Evolutionary conservation across 2,888 invertebrate species (phyloP).

Genomic region (Epirrhoe tristata): DNA sequence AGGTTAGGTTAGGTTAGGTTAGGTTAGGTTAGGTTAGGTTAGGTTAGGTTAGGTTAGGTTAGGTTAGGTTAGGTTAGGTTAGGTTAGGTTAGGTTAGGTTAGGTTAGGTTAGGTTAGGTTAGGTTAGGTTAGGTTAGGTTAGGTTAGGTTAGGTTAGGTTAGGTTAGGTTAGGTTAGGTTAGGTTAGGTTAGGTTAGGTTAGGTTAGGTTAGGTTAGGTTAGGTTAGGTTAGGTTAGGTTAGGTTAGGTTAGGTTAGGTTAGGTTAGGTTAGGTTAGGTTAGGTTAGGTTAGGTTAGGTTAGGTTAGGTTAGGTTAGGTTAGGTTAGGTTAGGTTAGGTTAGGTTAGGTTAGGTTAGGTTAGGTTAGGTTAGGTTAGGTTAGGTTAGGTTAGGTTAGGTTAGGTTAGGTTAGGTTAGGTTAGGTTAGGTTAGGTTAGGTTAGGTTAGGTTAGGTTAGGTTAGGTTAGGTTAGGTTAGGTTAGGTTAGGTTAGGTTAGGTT

Average conservation of each 20-base stretch:
- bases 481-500: slow-evolving; percentile 41
- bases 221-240: slow-evolving; percentile 36
- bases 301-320: slow-evolving; percentile 31
- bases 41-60: background rate
- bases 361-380: slow-evolving; percentile 48
- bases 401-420: slow-evolving; percentile 49
- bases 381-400: slow-evolving; percentile 45
- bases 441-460: slow-evolving; percentile 34
- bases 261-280: slow-evolving; percentile 39
- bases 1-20: slow-evolving; percentile 36
- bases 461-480: slow-evolving; percentile 28
- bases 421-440: slow-evolving; percentile 46
- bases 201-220: slow-evolving; percentile 32
- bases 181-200: slow-evolving; percentile 19
- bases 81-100: no score
- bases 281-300: slow-evolving; percentile 34
- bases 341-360: slow-evolving; percentile 40
- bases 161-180: no score
- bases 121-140: no score
- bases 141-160: no score
- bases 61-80: no score
- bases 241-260: slow-evolving; percentile 39
- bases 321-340: slow-evolving; percentile 40
- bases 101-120: no score
- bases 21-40: slow-evolving; percentile 40